A percentile compares a stretch with the other conserved stretches of the same genome.
These are phyloP conservation scores for Cephonodes hylas DNA, from an alignment of 2,888 invertebrate genomes.

Conservation along the genomic window DNA sequence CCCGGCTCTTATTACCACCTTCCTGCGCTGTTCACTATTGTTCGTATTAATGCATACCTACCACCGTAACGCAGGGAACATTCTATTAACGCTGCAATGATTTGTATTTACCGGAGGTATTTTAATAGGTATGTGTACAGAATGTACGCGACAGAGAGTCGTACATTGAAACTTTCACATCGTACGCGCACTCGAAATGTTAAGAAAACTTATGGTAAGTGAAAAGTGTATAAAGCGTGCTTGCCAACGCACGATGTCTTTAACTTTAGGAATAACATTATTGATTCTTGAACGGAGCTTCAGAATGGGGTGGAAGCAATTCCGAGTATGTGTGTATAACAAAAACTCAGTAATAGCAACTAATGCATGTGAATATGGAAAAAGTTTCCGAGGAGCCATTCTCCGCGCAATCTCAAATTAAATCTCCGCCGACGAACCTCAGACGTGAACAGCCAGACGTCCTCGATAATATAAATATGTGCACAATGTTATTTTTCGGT, in stretches of 20 bases:
- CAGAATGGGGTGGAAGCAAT: slow-evolving; percentile 50
- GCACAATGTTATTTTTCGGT: slow-evolving; percentile 47
- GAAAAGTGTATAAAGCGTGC: slow-evolving; percentile 1
- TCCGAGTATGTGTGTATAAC: slow-evolving; percentile 44
- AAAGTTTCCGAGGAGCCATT: slow-evolving; percentile 62
- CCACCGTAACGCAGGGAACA: slow-evolving; percentile 17
- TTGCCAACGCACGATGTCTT: slow-evolving; percentile 6
- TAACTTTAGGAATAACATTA: slow-evolving; percentile 30
- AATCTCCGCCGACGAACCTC: slow-evolving; percentile 60
- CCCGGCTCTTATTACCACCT: slow-evolving; percentile 62
- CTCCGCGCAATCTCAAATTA: slow-evolving; percentile 74
- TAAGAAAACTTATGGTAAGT: slow-evolving; percentile 3
- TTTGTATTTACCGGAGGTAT: background rate
- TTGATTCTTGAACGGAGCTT: slow-evolving; percentile 36
- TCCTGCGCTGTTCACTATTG: slow-evolving; percentile 45
- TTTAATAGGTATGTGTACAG: slow-evolving; percentile 10
- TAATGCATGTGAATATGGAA: slow-evolving; percentile 69
- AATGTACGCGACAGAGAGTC: background rate
- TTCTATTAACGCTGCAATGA: background rate
- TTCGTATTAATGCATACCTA: slow-evolving; percentile 44
- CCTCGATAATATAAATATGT: slow-evolving; percentile 50
- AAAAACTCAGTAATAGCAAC: slow-evolving; percentile 60
- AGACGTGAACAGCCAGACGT: slow-evolving; percentile 46
- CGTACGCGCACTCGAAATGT: slow-evolving; percentile 1
- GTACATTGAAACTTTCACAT: background rate